Base-by-base conservation (phyloP, 2,888 invertebrate species). In the Spicauda simplicius region DNA sequence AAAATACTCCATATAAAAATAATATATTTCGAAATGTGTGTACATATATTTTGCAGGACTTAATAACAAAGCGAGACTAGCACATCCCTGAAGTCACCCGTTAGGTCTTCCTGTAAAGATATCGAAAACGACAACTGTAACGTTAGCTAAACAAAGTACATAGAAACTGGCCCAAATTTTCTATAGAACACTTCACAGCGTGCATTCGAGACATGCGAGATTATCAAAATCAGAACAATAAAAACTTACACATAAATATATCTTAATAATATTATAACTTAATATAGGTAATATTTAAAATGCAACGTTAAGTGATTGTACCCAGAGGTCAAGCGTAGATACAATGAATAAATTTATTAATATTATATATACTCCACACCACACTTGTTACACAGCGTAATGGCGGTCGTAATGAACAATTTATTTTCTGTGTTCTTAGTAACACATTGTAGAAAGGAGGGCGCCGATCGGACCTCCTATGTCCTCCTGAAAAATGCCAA, bases 41-140 rank as follows among this genome's bases (percentile, higher is more conserved):
- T 69, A 71, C 69, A 71, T 75, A 75, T 78, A 84, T 83, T 85
- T 86, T 84, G 88, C 87, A 86, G 89, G 86, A 84, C 85, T 67
- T 93, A 94, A 84, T 87, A 90, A 81, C 93, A 86, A 79, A 95
- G 88, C 80, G 94, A 93, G 80, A 95, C 93, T 88, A 96, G 94
- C 79, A 95, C 94, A 86, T 94, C 91, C 88, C 92, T 93, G 93
- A 95, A 95, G 91, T 96, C 96, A 79, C 96, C 96, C 74, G 93
- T 93, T 78, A 95, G 90, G 88, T 96, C 96, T 77, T 95, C 95
- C 95, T 95, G 94, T 76, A 94, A 94, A 90, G 84, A 76, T 82
- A 85, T 80, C 80, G 82, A 86, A 83, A 80, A 80, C 84, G 82
- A 85, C 82, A 80, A 81, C 80, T 84, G 76, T 82, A 81, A 78